Evolutionary conservation across 2,888 invertebrate species (phyloP), one percentile per base, ranked within the genome.

Genomic region (Hydropsyche betteni): DNA sequence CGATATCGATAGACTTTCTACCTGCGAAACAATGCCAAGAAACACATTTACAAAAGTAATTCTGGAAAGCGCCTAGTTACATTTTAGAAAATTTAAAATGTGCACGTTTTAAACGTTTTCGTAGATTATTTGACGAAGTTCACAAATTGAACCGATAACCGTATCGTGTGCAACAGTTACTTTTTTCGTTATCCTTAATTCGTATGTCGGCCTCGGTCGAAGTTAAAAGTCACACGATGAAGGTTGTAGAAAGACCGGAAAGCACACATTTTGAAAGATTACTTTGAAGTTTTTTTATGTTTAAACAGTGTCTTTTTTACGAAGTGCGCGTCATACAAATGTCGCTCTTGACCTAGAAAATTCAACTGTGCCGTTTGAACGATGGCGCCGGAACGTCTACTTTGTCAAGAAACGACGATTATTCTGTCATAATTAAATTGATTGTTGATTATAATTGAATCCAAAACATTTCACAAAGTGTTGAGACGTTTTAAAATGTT

Each of bases 141-240:
- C 34, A 36, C 64, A 16, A 64, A 64, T 64, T 44, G 7, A 44
- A 69, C 69, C 50, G 69, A 50, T 69, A 69, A 69, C 44, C 44
- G 44, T 24, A 24, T 24, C 24, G 10, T 4, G 3, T 10, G 44
- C 44, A 44, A 44, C 69, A 50, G 50, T 69, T 24, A 24, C 69
- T 16, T 44, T 69, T 69, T 8, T 44, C 16, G 51, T 69, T 69
- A 69, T 44, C 69, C 69, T 69, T 69, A 69, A 69, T 69, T 69
- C 50, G 69, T n/a, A 34, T 24, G 58, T 58, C 16, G 58, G 58
- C 58, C 58, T 58, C 24, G 14, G 58, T 58, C 58, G 16, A n/a
- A 14, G 14, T 58, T 24, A 16, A 58, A 58, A 24, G 58, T 53
- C n/a, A 3, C 4, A n/a, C 53, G 8, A 16, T 8, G 58, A 58